Conservation (phyloP, 2,797 vertebrate species). For the Enteromius afrohamiltoni region DNA sequence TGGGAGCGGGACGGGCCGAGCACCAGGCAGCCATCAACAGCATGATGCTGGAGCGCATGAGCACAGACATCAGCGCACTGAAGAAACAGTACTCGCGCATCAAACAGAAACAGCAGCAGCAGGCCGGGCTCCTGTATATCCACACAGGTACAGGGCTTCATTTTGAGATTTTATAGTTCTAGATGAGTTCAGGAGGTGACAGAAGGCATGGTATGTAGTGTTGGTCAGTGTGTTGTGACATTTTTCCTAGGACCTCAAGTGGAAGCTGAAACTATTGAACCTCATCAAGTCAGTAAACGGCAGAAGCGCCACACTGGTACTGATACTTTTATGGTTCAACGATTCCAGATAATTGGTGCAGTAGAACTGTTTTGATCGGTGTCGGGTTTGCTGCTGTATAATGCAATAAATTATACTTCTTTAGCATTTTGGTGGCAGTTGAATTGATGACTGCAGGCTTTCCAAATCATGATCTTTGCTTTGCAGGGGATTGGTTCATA, state of each 20-base stretch:
- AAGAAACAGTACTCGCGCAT: constrained; percentile 93
- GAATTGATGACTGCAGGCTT: background rate
- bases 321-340: background rate
- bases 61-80: constrained; percentile 92
- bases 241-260: constrained; percentile 80
- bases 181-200: constrained; percentile 5
- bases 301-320: constrained; percentile 72
- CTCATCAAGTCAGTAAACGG: constrained; percentile 77
- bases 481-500: background rate
- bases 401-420: background rate
- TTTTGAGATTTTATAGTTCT: background rate
- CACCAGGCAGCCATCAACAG: constrained; percentile 96
- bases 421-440: constrained; percentile 10
- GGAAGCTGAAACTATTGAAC: constrained; percentile 77
- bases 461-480: background rate
- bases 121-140: constrained; percentile 91
- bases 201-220: background rate
- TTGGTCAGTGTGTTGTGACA: constrained; percentile 56
- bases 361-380: constrained; percentile 6
- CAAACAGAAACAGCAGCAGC: constrained; percentile 94
- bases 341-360: constrained; percentile 5
- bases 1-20: constrained; percentile 87
- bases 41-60: constrained; percentile 99
- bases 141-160: constrained; percentile 82
- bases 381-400: constrained; percentile 22